These are phyloP conservation scores for Cloeon dipterum DNA, from an alignment of 2,888 invertebrate species.

Conservation along the genomic window DNA sequence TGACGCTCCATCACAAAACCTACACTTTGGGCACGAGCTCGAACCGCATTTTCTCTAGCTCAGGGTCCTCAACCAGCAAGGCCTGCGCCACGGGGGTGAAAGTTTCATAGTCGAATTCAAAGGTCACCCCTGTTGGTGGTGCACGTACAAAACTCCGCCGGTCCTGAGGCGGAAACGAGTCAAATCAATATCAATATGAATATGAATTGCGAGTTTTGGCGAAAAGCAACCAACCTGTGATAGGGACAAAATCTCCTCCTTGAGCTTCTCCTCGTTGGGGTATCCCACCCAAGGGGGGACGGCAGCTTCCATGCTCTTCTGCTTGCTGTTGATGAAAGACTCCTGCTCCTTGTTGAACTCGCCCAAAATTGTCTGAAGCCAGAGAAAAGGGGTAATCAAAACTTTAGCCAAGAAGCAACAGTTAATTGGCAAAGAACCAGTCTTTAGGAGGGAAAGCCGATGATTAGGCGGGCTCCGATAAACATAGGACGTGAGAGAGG, in stretches of 20 bases:
- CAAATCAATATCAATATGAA: too few species aligned
- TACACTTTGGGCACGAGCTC: constrained; percentile 98
- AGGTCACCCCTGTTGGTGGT: constrained; percentile 87
- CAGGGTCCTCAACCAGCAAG: constrained; percentile 84
- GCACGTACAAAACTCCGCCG: constrained; percentile 92
- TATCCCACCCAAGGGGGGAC: constrained; percentile 90
- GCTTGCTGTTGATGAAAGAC: constrained; percentile 78
- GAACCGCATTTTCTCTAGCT: constrained; percentile 95
- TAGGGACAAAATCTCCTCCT: constrained; percentile 84
- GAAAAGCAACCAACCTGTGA: constrained; percentile 41
- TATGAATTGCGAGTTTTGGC: neutral
- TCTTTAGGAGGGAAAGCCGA: too few species aligned
- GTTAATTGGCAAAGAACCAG: too few species aligned
- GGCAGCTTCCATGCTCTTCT: constrained; percentile 35
- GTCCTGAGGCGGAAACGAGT: constrained; percentile 37
- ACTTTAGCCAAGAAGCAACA: neutral
- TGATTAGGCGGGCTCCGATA: too few species aligned
- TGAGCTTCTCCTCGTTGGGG: constrained; percentile 78
- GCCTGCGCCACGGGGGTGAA: constrained; percentile 85
- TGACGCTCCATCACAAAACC: constrained; percentile 19
- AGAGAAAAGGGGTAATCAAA: constrained; percentile 9
- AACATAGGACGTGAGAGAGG: too few species aligned
- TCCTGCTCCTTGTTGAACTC: constrained; percentile 96
- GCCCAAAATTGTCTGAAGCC: constrained; percentile 70
- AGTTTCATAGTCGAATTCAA: constrained; percentile 82